Evolutionary conservation across 2,113 vertebrate genomes (phyloP), one percentile per base, ranked within the genome.

Genomic region (Caranx ignobilis): DNA sequence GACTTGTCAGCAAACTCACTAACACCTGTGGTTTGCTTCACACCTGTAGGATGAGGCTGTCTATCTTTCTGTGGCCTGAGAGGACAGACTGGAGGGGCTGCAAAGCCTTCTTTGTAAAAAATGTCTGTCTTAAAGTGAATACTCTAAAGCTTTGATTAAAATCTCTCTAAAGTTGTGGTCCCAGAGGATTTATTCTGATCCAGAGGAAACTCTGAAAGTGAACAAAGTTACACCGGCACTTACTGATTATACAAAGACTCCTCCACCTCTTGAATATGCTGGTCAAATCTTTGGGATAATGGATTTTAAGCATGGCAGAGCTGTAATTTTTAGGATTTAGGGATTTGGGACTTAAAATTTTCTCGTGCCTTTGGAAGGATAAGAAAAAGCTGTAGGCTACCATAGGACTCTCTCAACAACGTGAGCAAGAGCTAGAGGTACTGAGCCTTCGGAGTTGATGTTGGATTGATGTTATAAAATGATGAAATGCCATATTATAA

Each of bases 261-360:
- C 13, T 47, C 37, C 9, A 37, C 15, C 18, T 26, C 35, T 45
- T 35, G 8, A 74, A 35, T 54, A 9, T 50, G 4, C 39, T n/a
- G 32, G 50, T 72, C 15, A 11, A 59, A 26, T n/a, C 11, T 52
- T 48, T 19, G 7, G 7, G 60, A 56, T 52, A 32, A 18, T 8
- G 6, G 1, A 64, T 56, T 63, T 71, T 37, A 57, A 71, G 48
- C 57, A 70, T 48, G 57, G 37, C 48, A 31, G 26, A 64, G 57
- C n/a, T 48, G 11, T 50, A 71, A 45, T 31, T 79, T 66, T 50
- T 32, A 26, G 48, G 31, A 37, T 54, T 75, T 34, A 18, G 32
- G 31, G 71, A 65, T 71, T 71, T 57, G 6, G 41, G 15, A 2
- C 64, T 41, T 41, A 59, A 50, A 31, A 48, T 48, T 48, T 4